phyloP scores from a whole-genome alignment of 2,888 invertebrate genomes.

The Metallyticus violacea region DNA sequence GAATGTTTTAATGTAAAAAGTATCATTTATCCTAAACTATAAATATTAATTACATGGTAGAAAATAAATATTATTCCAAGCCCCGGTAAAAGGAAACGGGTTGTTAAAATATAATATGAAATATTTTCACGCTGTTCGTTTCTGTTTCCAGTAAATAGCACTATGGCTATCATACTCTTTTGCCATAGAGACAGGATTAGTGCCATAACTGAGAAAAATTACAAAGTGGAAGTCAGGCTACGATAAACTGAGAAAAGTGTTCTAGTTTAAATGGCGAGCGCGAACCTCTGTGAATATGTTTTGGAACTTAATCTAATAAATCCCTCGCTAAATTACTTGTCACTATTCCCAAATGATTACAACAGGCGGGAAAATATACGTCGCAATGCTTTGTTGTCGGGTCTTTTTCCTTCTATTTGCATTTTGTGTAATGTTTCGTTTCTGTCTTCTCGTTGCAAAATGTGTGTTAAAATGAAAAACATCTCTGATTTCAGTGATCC shows the following conservation, averaged over 20 bases:
- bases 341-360: neutral
- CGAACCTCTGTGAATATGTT: neutral
- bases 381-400: neutral
- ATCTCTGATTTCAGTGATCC: neutral
- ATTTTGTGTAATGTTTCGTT: neutral
- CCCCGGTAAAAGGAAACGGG: too few relatives aligned
- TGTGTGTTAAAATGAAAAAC: neutral
- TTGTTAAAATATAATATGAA: too few relatives aligned
- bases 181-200: neutral
- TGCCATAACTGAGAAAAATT: neutral
- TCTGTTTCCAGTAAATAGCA: too few relatives aligned
- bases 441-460: neutral
- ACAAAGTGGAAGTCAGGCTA: neutral
- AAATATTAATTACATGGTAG: too few relatives aligned
- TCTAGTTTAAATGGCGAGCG: neutral
- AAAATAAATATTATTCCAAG: too few relatives aligned
- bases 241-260: neutral
- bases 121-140: too few relatives aligned
- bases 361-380: neutral
- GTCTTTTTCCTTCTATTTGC: neutral
- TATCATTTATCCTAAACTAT: too few relatives aligned
- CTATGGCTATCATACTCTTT: too few relatives aligned
- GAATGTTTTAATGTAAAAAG: too few relatives aligned
- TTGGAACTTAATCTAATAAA: neutral
- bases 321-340: neutral